Evolutionary conservation across 2,113 vertebrate species (phyloP).

Genomic region (Hiodon alosoides): DNA sequence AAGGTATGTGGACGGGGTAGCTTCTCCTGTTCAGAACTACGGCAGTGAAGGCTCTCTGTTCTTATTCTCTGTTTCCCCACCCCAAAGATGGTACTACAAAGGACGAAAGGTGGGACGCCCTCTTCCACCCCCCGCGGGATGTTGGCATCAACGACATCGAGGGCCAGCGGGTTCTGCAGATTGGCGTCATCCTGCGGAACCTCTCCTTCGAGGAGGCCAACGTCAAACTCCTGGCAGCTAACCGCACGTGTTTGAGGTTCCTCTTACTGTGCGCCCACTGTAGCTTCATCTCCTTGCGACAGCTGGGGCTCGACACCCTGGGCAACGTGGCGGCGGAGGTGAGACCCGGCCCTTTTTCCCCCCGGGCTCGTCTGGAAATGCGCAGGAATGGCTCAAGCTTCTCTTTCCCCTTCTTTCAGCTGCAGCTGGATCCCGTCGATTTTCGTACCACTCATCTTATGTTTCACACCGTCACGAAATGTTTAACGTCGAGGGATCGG

Average conservation of each 20-base stretch:
- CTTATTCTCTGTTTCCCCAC: constrained; percentile 6
- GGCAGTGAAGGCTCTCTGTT: neutral
- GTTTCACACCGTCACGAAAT: constrained; percentile 99
- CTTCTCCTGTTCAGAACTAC: neutral
- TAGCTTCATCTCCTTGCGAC: constrained; percentile 94
- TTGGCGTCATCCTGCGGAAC: constrained; percentile 94
- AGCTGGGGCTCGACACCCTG: constrained; percentile 94
- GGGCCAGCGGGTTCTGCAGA: constrained; percentile 95
- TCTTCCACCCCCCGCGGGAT: constrained; percentile 90
- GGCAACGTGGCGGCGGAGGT: constrained; percentile 98
- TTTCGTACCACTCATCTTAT: constrained; percentile 98
- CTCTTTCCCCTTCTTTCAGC: constrained; percentile 54
- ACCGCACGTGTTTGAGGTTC: constrained; percentile 99
- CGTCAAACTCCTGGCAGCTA: constrained; percentile 97
- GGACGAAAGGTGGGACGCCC: constrained; percentile 74
- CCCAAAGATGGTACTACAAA: constrained; percentile 69
- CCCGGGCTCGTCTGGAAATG: no score
- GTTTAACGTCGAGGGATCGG: constrained; percentile 93
- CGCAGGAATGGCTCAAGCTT: neutral
- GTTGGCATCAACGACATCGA: constrained; percentile 91
- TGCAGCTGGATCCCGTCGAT: constrained; percentile 96
- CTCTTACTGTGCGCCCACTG: constrained; percentile 95
- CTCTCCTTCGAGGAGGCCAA: constrained; percentile 98
- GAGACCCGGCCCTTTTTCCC: constrained; percentile 29
- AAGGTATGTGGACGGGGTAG: constrained; percentile 57